phyloP scores from a whole-genome alignment of 2,113 vertebrate genomes.

The Smithornis capensis region DNA sequence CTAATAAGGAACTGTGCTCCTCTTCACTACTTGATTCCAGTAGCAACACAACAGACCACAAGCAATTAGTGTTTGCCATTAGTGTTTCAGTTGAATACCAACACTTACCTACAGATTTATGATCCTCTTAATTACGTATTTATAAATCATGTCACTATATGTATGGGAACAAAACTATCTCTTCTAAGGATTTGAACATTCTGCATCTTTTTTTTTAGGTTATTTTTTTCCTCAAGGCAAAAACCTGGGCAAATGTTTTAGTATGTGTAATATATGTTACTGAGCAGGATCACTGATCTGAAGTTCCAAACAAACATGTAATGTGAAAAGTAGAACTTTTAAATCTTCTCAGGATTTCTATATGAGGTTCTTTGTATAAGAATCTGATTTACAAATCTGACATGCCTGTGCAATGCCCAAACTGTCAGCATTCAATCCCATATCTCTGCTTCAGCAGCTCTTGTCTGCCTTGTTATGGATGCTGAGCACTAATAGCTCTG shows the following conservation, averaged over 20 bases:
- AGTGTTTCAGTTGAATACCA: conserved; percentile 14
- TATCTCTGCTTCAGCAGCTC: not conserved
- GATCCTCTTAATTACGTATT: conserved; percentile 31
- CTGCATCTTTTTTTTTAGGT: not conserved
- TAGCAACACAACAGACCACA: conserved; percentile 23
- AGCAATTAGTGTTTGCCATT: conserved; percentile 32
- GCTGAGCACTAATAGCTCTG: not conserved
- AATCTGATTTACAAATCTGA: not conserved
- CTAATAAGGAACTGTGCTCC: conserved; percentile 66
- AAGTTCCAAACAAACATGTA: not conserved
- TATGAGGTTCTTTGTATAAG: not conserved
- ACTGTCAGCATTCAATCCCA: not conserved
- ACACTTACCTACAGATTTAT: not conserved
- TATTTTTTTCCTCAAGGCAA: not conserved
- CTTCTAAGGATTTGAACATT: not conserved
- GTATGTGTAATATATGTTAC: not conserved
- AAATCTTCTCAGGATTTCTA: not conserved
- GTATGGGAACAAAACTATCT: not conserved
- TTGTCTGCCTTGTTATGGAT: not conserved
- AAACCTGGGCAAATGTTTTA: not conserved
- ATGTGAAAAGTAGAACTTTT: not conserved
- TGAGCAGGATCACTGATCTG: not conserved
- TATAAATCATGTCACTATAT: not conserved
- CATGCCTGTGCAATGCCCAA: not conserved
- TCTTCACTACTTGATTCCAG: conserved; percentile 46